These are phyloP conservation scores for Monoplex corrugatus DNA, from an alignment of 2,888 invertebrate species.

Conservation along the genomic window DNA sequence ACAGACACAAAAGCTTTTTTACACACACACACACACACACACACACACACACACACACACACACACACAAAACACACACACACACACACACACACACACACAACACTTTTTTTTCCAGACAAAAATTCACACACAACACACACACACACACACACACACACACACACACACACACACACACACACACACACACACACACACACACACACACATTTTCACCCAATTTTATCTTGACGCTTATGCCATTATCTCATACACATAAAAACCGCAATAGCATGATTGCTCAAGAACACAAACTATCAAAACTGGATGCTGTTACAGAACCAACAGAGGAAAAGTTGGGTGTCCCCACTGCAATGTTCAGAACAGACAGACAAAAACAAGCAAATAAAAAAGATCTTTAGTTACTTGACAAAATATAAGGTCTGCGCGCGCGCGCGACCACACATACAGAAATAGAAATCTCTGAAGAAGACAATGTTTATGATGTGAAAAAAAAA, in stretches of 20 bases:
- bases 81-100: not conserved
- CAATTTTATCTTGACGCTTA: not conserved
- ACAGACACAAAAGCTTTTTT: not conserved
- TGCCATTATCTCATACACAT: not conserved
- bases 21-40: constrained; percentile 12
- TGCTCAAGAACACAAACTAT: too few relatives aligned
- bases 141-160: not conserved
- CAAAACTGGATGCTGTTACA: too few relatives aligned
- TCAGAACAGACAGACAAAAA: too few relatives aligned
- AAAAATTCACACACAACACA: not conserved
- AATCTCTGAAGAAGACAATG: too few relatives aligned
- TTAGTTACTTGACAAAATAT: too few relatives aligned
- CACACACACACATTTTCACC: not conserved
- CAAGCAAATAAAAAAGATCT: too few relatives aligned
- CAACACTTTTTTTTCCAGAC: not conserved
- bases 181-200: constrained; percentile 1
- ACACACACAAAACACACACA: not conserved
- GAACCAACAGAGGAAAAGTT: too few relatives aligned
- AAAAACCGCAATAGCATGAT: not conserved
- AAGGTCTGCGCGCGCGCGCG: too few relatives aligned
- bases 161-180: constrained; percentile 31
- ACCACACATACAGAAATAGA: too few relatives aligned
- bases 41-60: constrained; percentile 16
- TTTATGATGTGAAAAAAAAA: too few relatives aligned
- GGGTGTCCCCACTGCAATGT: too few relatives aligned